Evolutionary conservation across 2,888 invertebrate genomes (phyloP), one percentile per base, ranked within the genome.

Genomic region (Megalurothrips usitatus): DNA sequence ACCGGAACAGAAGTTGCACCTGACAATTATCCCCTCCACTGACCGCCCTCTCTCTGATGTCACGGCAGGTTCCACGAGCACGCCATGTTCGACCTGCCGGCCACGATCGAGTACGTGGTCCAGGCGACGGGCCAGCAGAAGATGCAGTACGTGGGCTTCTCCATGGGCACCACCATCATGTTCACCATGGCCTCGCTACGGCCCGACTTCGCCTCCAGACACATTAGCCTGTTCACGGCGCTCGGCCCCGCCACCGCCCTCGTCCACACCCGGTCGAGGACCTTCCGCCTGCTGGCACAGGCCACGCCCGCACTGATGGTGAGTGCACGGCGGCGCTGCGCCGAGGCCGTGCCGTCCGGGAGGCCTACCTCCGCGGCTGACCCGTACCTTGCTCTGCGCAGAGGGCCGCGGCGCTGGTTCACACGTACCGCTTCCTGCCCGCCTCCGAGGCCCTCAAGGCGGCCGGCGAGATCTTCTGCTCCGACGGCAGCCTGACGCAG

Each of bases 71-170:
- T 75, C 68, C 68, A 75, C 26, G 68, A 75, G 68, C 68, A 75
- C 26, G 68, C 23, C 23, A 26, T 26, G 23, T 26, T 2, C 11
- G 68, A 75, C 68, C 68, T 75, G 68, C 68, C 68, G 23, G 68
- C 68, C 68, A 11, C 26, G 2, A 26, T 75, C 68, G 23, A 26
- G 68, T 75, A 75, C 10, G 68, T 26, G 68, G 26, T 75, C 23
- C 68, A 26, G 23, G 68, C 9, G 68, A 75, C 68, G 23, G 68
- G 68, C 68, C 23, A 75, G 68, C 68, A 26, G 68, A n/a, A 26
- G 68, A 26, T 75, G 68, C 68, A 75, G 68, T 75, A 75, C 68
- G 68, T 75, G 68, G 68, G 68, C 68, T 75, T 75, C 68, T 75
- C 68, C 68, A 75, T 75, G 68, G 68, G 68, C 68, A 75, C 68